Evolutionary conservation across 2,888 invertebrate species (phyloP).

Genomic region (Malacosoma neustria): DNA sequence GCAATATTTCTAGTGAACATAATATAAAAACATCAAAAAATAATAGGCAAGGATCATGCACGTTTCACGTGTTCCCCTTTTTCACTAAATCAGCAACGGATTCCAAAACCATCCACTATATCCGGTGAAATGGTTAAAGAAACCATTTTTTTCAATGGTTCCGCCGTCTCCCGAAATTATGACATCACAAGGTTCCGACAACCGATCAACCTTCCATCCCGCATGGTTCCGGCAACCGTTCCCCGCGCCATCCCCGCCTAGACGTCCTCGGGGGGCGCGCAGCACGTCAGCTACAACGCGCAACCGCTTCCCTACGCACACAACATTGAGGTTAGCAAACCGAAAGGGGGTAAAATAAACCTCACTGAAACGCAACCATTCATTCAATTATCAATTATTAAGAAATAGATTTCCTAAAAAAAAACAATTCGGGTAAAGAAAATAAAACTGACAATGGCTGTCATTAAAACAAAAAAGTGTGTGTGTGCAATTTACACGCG

Average conservation of each 20-base stretch:
- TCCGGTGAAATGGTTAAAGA: too few relatives aligned
- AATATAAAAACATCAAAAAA: background rate
- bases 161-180: too few relatives aligned
- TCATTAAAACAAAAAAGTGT: too few relatives aligned
- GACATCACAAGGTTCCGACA: background rate
- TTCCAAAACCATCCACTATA: background rate
- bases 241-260: conserved; percentile 8
- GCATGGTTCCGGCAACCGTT: background rate
- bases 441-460: background rate
- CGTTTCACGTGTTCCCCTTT: background rate
- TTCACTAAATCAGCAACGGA: background rate
- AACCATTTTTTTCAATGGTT: too few relatives aligned
- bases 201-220: too few relatives aligned
- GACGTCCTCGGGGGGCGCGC: conserved; percentile 31
- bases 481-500: too few relatives aligned
- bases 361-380: background rate
- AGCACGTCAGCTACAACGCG: conserved; percentile 69
- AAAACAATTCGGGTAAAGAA: background rate
- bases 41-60: background rate
- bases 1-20: background rate
- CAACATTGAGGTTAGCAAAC: conserved; percentile 25
- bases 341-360: conserved; percentile 9
- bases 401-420: too few relatives aligned
- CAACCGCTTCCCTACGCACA: conserved; percentile 63
- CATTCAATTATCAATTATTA: too few relatives aligned